Evolutionary conservation across 2,797 vertebrate genomes (phyloP).

Genomic region (Potorous gilbertii): DNA sequence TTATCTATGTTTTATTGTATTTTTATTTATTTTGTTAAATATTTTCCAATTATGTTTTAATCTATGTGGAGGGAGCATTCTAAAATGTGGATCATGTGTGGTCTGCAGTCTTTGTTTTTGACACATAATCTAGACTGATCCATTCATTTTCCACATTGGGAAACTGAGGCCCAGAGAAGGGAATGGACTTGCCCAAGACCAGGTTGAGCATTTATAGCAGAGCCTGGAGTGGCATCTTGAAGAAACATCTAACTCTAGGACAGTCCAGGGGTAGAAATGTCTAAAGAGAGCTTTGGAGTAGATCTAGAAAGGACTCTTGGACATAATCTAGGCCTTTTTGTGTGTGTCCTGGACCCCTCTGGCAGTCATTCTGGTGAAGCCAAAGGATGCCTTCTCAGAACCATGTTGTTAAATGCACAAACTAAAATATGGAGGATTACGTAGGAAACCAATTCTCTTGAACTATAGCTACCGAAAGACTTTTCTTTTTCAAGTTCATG

Average conservation of each 20-base stretch:
- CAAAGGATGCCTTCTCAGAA: not conserved
- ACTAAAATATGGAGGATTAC: not conserved
- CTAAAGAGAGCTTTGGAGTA: not conserved
- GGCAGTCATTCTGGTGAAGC: not conserved
- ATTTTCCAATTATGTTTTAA: not conserved
- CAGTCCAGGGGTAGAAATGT: not conserved
- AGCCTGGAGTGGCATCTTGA: not conserved
- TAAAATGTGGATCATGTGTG: not conserved
- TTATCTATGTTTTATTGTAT: not conserved
- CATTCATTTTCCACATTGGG: not conserved
- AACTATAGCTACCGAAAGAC: not conserved
- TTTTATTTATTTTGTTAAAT: not conserved
- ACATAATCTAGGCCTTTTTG: too few species aligned
- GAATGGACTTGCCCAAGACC: not conserved
- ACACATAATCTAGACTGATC: not conserved
- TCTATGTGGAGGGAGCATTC: not conserved
- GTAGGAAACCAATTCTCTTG: not conserved
- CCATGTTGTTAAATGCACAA: not conserved
- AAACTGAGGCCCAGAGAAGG: not conserved
- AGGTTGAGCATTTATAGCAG: not conserved
- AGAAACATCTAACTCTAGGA: not conserved
- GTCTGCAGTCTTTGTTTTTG: not conserved
- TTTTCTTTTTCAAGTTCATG: not conserved
- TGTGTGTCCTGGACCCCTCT: not conserved
- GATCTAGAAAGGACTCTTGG: not conserved